A percentile compares a stretch with the other conserved stretches of the same genome.
Evolutionary conservation across 2,888 invertebrate species (phyloP).

Genomic region (Oligia latruncula): DNA sequence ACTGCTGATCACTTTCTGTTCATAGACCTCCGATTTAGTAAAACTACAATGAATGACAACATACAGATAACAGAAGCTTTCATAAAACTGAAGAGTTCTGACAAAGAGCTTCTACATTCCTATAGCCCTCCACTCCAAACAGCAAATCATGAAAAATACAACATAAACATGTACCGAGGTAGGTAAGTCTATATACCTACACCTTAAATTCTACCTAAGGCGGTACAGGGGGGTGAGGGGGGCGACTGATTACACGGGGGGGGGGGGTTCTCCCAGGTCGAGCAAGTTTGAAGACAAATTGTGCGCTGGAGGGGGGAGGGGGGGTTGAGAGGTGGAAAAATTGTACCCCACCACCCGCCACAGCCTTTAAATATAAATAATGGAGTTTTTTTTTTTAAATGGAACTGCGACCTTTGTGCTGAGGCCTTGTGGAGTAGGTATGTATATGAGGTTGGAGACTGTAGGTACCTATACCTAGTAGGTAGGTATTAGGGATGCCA

Average conservation of each 20-base stretch:
- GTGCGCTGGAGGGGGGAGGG: conserved; percentile 67
- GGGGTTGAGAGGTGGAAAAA: conserved; percentile 72
- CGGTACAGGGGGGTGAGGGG: conserved; percentile 72
- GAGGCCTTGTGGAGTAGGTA: conserved; percentile 21
- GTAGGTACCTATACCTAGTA: neutral
- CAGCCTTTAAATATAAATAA: conserved; percentile 78
- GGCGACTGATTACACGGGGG: conserved; percentile 72
- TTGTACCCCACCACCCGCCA: conserved; percentile 79
- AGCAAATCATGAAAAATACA: conserved; percentile 27
- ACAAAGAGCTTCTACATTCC: neutral
- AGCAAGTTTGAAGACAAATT: conserved; percentile 85
- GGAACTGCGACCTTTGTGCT: conserved; percentile 54
- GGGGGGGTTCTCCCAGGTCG: conserved; percentile 74
- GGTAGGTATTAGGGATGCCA: conserved; percentile 1
- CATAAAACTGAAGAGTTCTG: neutral
- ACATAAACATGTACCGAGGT: conserved; percentile 49
- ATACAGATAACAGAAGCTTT: too few relatives aligned
- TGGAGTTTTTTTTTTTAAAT: conserved; percentile 66
- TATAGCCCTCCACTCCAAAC: neutral
- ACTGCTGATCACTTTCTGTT: neutral
- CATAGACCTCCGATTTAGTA: neutral
- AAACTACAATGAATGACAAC: neutral
- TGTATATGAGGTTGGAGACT: conserved; percentile 14
- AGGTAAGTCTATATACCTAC: conserved; percentile 38
- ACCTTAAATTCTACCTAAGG: conserved; percentile 80